phyloP scores from a whole-genome alignment of 2,797 vertebrate species.

The Melanotaenia trifasciata region DNA sequence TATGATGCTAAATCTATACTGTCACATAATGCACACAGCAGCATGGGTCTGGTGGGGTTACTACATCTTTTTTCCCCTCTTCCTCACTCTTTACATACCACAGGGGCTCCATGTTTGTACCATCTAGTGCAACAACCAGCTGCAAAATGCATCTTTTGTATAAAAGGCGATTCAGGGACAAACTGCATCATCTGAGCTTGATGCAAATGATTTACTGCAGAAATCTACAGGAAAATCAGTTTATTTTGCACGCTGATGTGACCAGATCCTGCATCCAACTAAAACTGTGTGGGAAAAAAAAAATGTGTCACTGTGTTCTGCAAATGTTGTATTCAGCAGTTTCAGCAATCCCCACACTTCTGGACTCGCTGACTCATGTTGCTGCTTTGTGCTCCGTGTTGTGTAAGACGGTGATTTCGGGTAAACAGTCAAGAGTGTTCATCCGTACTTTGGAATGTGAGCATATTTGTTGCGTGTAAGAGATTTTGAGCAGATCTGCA shows the following conservation, averaged over 20 bases:
- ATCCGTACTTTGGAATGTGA: conserved; percentile 64
- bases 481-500: conserved; percentile 80
- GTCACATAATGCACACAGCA: conserved; percentile 31
- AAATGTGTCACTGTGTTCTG: background rate
- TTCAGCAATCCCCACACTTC: conserved; percentile 8
- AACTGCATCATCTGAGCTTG: background rate
- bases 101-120: conserved; percentile 1
- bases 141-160: background rate
- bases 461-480: conserved; percentile 59
- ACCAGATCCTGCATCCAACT: background rate
- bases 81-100: conserved; percentile 1
- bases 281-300: background rate
- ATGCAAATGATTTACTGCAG: background rate
- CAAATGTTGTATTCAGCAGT: background rate
- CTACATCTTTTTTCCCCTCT: background rate
- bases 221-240: background rate
- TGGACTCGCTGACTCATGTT: conserved; percentile 41
- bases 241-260: background rate
- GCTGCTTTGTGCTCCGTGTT: conserved; percentile 32
- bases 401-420: conserved; percentile 37
- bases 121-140: background rate
- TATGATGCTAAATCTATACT: conserved; percentile 14
- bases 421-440: conserved; percentile 44
- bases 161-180: background rate
- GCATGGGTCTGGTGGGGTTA: conserved; percentile 10